These are phyloP conservation scores for Heterodera filipjevi DNA, from an alignment of 2,888 invertebrate species.

Conservation along the genomic window DNA sequence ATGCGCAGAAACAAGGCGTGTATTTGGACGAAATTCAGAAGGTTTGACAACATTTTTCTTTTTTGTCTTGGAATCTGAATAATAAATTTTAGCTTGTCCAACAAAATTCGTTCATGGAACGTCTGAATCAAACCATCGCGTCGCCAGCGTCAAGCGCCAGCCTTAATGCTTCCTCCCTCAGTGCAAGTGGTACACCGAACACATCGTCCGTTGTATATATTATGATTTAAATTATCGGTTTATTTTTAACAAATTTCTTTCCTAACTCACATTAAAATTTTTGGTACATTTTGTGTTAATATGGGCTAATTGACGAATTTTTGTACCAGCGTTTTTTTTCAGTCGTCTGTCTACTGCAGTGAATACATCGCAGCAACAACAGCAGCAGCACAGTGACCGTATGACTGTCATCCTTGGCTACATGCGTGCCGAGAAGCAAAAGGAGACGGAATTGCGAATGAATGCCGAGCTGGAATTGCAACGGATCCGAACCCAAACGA, in stretches of 20 bases:
- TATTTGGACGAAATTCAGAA: slow-evolving; percentile 39
- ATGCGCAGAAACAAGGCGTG: slow-evolving; percentile 25
- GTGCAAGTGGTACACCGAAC: slow-evolving; percentile 9
- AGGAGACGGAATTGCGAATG: slow-evolving; percentile 43
- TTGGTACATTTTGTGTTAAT: too few species aligned
- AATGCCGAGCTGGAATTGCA: slow-evolving; percentile 39
- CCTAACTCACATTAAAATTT: too few species aligned
- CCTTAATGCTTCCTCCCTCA: slow-evolving; percentile 14
- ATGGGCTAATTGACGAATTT: too few species aligned
- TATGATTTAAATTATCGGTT: background rate
- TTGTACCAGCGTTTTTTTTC: background rate
- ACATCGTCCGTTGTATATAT: background rate
- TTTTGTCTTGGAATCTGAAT: background rate
- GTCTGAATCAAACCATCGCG: slow-evolving; percentile 25
- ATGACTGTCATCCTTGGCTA: slow-evolving; percentile 24
- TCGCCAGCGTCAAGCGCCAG: slow-evolving; percentile 18
- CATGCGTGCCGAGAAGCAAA: slow-evolving; percentile 36
- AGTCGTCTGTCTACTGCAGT: slow-evolving; percentile 15
- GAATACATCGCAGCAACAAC: slow-evolving; percentile 14
- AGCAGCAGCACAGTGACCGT: slow-evolving; percentile 25
- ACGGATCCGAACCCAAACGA: slow-evolving; percentile 32
- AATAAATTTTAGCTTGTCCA: slow-evolving; percentile 21
- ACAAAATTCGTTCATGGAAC: slow-evolving; percentile 34
- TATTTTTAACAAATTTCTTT: background rate
- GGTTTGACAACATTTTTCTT: slow-evolving; percentile 23